phyloP scores from a whole-genome alignment of 2,113 vertebrate genomes.

The Gnathonemus longibarbis region DNA sequence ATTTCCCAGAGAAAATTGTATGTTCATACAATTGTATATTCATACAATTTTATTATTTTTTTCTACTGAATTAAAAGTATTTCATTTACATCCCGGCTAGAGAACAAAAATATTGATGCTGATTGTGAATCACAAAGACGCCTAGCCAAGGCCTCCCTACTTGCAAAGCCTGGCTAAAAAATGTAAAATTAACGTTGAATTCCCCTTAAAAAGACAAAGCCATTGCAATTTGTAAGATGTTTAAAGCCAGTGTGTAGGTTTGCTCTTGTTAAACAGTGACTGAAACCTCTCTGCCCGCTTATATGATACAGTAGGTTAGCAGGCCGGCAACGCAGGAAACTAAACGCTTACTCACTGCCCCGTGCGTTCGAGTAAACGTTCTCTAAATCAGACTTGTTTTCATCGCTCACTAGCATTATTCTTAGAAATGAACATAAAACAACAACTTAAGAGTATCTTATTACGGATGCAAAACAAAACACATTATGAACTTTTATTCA shows the following conservation, averaged over 20 bases:
- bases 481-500: slow-evolving; percentile 24
- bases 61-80: not conserved
- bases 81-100: not conserved
- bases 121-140: not conserved
- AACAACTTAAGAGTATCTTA: not conserved
- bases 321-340: not conserved
- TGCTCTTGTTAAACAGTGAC: not conserved
- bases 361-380: not conserved
- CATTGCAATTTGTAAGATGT: not conserved
- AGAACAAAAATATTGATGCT: not conserved
- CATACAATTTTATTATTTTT: not conserved
- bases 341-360: slow-evolving; percentile 23
- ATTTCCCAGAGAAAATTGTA: not conserved
- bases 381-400: not conserved
- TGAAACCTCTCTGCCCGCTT: not conserved
- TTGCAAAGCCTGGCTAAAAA: not conserved
- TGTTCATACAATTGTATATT: not conserved
- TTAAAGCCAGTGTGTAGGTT: not conserved
- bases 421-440: not conserved
- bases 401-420: not conserved
- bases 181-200: not conserved
- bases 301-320: not conserved
- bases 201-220: not conserved
- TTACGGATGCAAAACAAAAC: not conserved
- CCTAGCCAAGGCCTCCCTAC: not conserved